Base-by-base conservation (phyloP, 2,113 vertebrate genomes). In the Pagrus major region DNA sequence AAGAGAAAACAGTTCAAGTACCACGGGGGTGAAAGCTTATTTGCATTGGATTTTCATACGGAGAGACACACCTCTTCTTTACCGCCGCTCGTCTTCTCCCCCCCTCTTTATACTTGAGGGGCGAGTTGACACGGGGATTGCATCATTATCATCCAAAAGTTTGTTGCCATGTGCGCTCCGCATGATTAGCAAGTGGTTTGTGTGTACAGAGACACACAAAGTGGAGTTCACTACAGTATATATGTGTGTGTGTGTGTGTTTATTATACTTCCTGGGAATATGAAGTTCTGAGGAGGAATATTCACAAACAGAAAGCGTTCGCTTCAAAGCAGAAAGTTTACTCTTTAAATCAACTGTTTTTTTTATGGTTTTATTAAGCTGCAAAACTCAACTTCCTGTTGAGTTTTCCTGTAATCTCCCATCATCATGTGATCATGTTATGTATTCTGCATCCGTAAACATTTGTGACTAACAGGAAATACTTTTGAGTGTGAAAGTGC, bases 1-100 rank as follows among this genome's bases (percentile, higher is more conserved):
- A 99, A 99, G 98, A 98, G 98, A 99, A 99, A 99, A 98, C 98
- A 99, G 98, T 99, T 98, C 98, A 98, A 99, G 98, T 98, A 99
- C 97, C 97, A 97, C 97, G 95, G 97, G 97, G 97, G 96, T 96
- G 96, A 98, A 97, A 96, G 94, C 96, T 96, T 97, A 99, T 99
- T 99, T 99, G 98, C 98, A 99, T 99, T 96, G 96, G 95, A 98
- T 99, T 99, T 99, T 98, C 97, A 98, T 98, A 97, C 91, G 94
- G 93, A 93, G 93, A 95, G 94, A 90, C 90, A 91, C 96, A 97
- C 97, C 97, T 97, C 97, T 97, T 94, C 89, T 95, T 95, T 94
- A 94, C 95, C 94, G 96, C 95, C 92, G 88, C 94, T 94, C 94
- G 89, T 92, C 96, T 9, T 20, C 35, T 15, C n/a, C n/a, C 37